Base-by-base conservation (phyloP, 1,140 invertebrate species). In the Aphelinus certus region DNA sequence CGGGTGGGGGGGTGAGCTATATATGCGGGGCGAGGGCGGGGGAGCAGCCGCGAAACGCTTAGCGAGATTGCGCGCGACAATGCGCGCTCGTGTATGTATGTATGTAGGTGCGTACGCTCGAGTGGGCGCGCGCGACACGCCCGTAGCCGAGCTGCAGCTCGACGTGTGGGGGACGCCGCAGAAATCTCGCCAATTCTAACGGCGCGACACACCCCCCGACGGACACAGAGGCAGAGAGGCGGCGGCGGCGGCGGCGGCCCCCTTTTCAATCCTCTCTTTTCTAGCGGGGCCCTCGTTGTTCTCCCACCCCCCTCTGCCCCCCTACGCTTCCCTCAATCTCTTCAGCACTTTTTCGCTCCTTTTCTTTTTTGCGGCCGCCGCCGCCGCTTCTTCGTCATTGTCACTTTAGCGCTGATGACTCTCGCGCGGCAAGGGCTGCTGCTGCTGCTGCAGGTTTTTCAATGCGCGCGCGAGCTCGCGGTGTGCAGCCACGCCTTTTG, bases 11-110 rank as follows among this genome's bases (percentile, higher is more conserved):
- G 51, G 45, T 10, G 62, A 57, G 53, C 43, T 3, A 57, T 45
- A 9, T n/a, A 45, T 26, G 26, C 26, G 26, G 2, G 7, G 2
- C 61, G 45, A 47, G 3, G 47, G 0, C 4, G 67, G 46, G 7
- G 48, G 80, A 80, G 82, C 80, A 80, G 81, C 79, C 78, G 83
- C 81, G 84, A 87, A 87, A 84, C 87, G 87, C 86, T 88, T 87
- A 87, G 87, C 82, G 85, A 86, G 83, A 88, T 88, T 88, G 87
- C 87, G 83, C 80, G 81, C 84, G 87, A 87, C 86, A 87, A 87
- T 86, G 85, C 84, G 64, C 64, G 49, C 64, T 26, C 26, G 26
- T 26, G 26, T 26, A 26, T 26, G 26, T 26, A 26, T 26, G 26
- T 26, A 26, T 26, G 26, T 26, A 26, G 26, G 26, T 26, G 26